Conservation (phyloP, 2,797 vertebrate genomes). For the Euthynnus affinis region DNA sequence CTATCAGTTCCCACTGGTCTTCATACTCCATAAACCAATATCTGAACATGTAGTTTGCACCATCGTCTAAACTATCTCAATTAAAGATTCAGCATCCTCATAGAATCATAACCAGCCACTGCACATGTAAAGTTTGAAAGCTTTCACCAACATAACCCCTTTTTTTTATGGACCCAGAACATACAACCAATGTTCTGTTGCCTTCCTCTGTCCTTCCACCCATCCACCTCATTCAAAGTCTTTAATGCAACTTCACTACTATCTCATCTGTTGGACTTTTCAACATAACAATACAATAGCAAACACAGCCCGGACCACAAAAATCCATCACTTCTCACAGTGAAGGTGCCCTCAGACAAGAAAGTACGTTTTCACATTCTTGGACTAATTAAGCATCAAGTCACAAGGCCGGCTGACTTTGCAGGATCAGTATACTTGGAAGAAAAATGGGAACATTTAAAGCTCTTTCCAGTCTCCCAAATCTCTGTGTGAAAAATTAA, state of each 20-base stretch:
- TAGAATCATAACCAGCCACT: background rate
- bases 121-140: background rate
- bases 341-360: constrained; percentile 10
- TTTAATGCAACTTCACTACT: constrained; percentile 5
- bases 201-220: background rate
- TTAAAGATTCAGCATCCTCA: background rate
- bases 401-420: constrained; percentile 23
- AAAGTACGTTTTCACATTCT: constrained; percentile 22
- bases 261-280: constrained; percentile 5
- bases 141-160: constrained; percentile 14
- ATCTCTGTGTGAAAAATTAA: constrained; percentile 11
- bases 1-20: background rate
- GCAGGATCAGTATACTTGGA: background rate
- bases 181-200: background rate
- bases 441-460: background rate
- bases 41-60: background rate
- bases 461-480: background rate
- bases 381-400: constrained; percentile 10
- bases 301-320: background rate
- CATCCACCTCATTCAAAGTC: background rate
- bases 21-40: background rate
- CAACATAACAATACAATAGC: constrained; percentile 2
- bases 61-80: background rate
- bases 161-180: background rate
- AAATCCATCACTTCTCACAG: constrained; percentile 2